Evolutionary conservation across 2,113 vertebrate species (phyloP).

Genomic region (Cephalopterus ornatus): DNA sequence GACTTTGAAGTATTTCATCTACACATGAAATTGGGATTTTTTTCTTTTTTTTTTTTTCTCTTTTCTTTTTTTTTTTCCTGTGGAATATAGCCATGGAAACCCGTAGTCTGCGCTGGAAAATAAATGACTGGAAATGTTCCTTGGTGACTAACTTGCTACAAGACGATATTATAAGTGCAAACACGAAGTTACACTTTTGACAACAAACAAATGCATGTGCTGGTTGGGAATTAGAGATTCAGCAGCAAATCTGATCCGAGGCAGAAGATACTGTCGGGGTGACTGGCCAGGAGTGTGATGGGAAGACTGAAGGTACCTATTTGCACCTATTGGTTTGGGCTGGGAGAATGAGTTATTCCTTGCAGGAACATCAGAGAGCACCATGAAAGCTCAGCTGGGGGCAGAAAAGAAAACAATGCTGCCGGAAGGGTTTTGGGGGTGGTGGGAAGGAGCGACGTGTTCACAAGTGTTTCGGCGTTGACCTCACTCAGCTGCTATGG

Average conservation of each 20-base stretch:
- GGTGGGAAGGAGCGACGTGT: not conserved
- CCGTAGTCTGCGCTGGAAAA: slow-evolving; percentile 18
- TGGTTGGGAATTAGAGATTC: not conserved
- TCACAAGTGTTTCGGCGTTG: not conserved
- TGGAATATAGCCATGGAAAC: slow-evolving; percentile 37
- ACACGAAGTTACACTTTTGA: not conserved
- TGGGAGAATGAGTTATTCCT: not conserved
- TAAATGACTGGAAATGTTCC: not conserved
- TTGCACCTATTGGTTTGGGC: not conserved
- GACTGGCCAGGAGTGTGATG: rapidly evolving
- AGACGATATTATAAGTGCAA: not conserved
- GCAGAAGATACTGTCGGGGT: not conserved
- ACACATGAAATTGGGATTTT: not conserved
- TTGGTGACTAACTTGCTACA: not conserved
- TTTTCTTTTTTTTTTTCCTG: not conserved
- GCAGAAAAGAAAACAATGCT: not conserved
- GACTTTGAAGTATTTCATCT: slow-evolving; percentile 48
- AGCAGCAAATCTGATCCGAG: rapidly evolving
- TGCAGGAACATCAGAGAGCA: not conserved
- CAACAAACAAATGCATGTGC: not conserved
- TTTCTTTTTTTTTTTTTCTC: not conserved
- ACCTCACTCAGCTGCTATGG: not conserved
- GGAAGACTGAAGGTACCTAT: not conserved
- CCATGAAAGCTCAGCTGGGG: not conserved
- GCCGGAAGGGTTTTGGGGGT: not conserved